Evolutionary conservation across 2,113 vertebrate genomes (phyloP).

Genomic region (Rhadina sibilatrix): DNA sequence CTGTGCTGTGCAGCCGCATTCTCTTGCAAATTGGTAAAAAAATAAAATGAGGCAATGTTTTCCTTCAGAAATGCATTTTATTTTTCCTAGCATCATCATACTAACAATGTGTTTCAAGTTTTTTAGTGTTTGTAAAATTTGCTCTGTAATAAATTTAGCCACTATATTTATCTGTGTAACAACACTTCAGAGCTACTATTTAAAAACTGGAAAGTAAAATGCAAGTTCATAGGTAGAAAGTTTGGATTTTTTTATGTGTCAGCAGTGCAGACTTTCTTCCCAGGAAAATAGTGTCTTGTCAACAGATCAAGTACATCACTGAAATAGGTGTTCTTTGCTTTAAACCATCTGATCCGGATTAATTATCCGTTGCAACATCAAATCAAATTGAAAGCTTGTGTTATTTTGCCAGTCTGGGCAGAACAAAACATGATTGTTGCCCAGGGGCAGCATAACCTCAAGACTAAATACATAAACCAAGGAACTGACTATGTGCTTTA

Average conservation of each 20-base stretch:
- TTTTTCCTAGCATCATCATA: not conserved
- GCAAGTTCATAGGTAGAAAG: not conserved
- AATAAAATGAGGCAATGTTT: not conserved
- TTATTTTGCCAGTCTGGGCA: not conserved
- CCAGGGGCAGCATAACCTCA: not conserved
- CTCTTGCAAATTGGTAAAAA: not conserved
- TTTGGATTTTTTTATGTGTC: not conserved
- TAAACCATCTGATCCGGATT: conserved; percentile 22
- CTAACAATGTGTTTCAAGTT: not conserved
- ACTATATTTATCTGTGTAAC: not conserved
- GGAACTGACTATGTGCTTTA: not conserved
- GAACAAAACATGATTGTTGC: not conserved
- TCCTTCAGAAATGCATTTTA: not conserved
- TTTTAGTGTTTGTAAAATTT: not conserved
- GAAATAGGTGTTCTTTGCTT: not conserved
- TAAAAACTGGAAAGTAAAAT: not conserved
- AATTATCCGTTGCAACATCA: not conserved
- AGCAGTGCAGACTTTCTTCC: not conserved
- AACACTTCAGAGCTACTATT: not conserved
- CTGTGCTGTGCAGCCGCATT: not conserved
- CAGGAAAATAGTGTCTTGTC: not conserved
- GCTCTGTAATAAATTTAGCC: not conserved
- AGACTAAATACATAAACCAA: not conserved
- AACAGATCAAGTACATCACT: not conserved
- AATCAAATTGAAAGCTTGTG: not conserved